Conservation (phyloP, 2,797 vertebrate genomes). For the Sebastes kiyomatsui region DNA sequence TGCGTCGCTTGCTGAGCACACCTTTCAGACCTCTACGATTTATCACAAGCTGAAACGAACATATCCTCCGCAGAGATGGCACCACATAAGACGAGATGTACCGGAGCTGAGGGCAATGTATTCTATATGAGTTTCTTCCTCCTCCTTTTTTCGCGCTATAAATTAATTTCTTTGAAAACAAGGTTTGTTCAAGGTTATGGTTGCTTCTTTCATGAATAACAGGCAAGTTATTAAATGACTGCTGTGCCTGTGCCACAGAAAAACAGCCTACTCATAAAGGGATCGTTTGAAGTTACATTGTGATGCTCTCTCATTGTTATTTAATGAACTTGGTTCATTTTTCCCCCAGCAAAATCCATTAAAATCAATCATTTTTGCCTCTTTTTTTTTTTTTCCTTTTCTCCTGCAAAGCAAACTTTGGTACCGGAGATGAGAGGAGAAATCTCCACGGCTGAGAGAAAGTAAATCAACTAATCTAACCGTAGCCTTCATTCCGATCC, state of each 20-base stretch:
- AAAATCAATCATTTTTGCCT: conserved; percentile 65
- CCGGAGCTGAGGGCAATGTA: conserved; percentile 13
- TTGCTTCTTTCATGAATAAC: conserved; percentile 48
- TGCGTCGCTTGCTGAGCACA: background rate
- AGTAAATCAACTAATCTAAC: conserved; percentile 54
- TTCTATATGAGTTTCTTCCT: conserved; percentile 3
- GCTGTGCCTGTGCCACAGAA: conserved; percentile 40
- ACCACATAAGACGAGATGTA: conserved; percentile 5
- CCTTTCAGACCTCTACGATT: background rate
- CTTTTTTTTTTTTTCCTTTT: background rate
- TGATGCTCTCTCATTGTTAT: conserved; percentile 68
- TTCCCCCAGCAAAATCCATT: conserved; percentile 68
- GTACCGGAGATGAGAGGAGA: conserved; percentile 36
- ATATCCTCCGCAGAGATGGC: background rate
- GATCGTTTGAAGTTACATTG: conserved; percentile 69
- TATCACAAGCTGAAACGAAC: background rate
- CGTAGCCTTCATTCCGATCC: conserved; percentile 26
- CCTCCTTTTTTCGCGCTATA: conserved; percentile 29
- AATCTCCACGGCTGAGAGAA: conserved; percentile 32
- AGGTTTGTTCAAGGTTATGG: conserved; percentile 59
- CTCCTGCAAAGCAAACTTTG: conserved; percentile 41
- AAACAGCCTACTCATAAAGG: conserved; percentile 56
- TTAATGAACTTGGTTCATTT: conserved; percentile 69
- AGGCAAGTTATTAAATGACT: conserved; percentile 62
- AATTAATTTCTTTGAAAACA: conserved; percentile 57